phyloP scores from a whole-genome alignment of 64 coral and sea anemone genomes.

The Catalaphyllia jardinei region DNA sequence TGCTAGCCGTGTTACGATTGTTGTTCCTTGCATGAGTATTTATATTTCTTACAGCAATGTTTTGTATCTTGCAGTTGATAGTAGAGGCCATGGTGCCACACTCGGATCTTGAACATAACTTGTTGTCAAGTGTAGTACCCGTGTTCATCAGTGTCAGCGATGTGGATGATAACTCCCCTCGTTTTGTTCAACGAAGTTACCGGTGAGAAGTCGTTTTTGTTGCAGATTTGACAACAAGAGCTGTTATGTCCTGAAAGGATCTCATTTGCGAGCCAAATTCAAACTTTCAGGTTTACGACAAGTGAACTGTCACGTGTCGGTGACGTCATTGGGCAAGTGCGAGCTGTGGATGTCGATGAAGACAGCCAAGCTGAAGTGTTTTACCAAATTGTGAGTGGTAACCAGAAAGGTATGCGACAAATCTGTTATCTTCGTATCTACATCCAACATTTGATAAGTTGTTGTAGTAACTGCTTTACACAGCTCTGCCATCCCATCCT shows the following conservation, averaged over 20 bases:
- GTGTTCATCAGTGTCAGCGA: slow-evolving; percentile 36
- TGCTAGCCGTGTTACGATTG: too few species aligned
- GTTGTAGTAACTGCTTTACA: neutral
- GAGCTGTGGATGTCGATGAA: slow-evolving; percentile 37
- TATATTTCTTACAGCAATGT: neutral
- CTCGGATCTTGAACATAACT: neutral
- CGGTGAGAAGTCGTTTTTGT: slow-evolving; percentile 7
- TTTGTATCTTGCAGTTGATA: neutral
- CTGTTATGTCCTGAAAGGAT: too few species aligned
- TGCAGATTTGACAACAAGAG: neutral
- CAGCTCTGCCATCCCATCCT: neutral
- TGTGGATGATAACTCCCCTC: slow-evolving; percentile 55
- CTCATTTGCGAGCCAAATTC: neutral
- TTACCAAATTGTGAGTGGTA: slow-evolving; percentile 18
- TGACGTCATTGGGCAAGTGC: slow-evolving; percentile 51
- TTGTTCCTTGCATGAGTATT: too few species aligned
- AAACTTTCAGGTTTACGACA: slow-evolving; percentile 8
- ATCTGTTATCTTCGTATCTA: neutral
- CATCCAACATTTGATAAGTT: neutral
- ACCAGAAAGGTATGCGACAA: slow-evolving; percentile 20
- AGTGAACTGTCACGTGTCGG: slow-evolving; percentile 46
- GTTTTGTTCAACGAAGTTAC: slow-evolving; percentile 21
- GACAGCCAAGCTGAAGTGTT: slow-evolving; percentile 6
- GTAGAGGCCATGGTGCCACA: neutral
- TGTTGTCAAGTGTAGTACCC: slow-evolving; percentile 20